Conservation (phyloP, 1,140 invertebrate species). For the Danaus melanippus region DNA sequence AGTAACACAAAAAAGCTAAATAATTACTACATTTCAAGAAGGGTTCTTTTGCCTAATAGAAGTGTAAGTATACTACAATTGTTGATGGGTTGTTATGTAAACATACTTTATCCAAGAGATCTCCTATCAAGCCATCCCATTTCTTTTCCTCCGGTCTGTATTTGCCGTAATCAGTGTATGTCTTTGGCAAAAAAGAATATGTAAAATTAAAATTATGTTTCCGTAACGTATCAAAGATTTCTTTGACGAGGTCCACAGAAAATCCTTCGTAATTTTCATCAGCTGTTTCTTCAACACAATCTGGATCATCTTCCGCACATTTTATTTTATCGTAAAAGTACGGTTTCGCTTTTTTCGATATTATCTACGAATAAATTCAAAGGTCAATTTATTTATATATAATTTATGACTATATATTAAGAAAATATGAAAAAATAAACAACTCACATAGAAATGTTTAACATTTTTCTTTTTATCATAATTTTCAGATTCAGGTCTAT, state of each 20-base stretch:
- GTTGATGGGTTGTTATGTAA: neutral
- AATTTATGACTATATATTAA: neutral
- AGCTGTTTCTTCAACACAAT: slow-evolving; percentile 38
- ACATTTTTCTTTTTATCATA: slow-evolving; percentile 28
- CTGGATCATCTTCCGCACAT: slow-evolving; percentile 31
- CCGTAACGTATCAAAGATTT: slow-evolving; percentile 78
- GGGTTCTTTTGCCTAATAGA: no score
- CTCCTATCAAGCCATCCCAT: slow-evolving; percentile 91
- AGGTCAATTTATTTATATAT: neutral
- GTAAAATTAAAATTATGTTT: slow-evolving; percentile 53
- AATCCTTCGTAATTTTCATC: slow-evolving; percentile 83
- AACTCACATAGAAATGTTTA: slow-evolving; percentile 56
- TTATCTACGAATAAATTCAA: slow-evolving; percentile 32
- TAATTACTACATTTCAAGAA: neutral
- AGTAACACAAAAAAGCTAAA: neutral
- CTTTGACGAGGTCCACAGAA: slow-evolving; percentile 82
- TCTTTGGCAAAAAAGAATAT: slow-evolving; percentile 44
- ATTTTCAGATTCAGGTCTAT: slow-evolving; percentile 22
- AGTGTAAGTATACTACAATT: neutral
- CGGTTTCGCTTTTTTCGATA: slow-evolving; percentile 50
- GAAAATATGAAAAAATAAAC: neutral
- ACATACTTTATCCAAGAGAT: slow-evolving; percentile 77
- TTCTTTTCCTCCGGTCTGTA: slow-evolving; percentile 76
- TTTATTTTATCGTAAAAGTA: slow-evolving; percentile 47
- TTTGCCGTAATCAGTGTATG: slow-evolving; percentile 76